Base-by-base conservation (phyloP, 2,113 vertebrate genomes). In the Phainopepla nitens region DNA sequence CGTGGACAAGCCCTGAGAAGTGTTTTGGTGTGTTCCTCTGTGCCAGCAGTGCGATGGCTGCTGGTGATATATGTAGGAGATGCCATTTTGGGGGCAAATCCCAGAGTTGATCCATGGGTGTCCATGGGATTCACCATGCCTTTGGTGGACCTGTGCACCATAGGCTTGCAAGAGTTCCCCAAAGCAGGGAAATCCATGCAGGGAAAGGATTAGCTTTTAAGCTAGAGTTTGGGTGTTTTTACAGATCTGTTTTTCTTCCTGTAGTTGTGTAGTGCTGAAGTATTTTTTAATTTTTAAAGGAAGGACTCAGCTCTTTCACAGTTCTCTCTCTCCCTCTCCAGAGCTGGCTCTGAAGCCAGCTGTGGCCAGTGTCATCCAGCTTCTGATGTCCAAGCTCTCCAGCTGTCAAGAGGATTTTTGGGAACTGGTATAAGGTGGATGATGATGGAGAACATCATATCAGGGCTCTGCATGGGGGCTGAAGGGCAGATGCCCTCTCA, bases 221-320 rank as follows among this genome's bases (percentile, higher is more conserved):
- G 47, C 29, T 82, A 53, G 64, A 86, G 51, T 92, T 86, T 90
- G 72, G 44, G 35, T 95, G 82, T 83, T 96, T 96, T 92, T 83
- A 93, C 41, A 86, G 76, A 79, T 76, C 33, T 85, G 42, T 87
- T 94, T 97, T 94, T 71, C 61, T 93, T 96, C 96, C 88, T 78
- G 69, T 90, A 94, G 88, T 90, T 23, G 19, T 1, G 7, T 83
- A 92, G 80, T 93, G 88, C 61, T 90, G 68, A 94, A 82, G 11
- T 35, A 68, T 72, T 69, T 92, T 95, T 90, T 86, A 9, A 8
- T 80, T 96, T 93, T 83, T 78, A 77, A 95, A 93, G 86, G 94
- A 96, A 91, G 86, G 84, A 91, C 56, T 93, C 39, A 25, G 66
- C 79, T 94, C 86, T 94, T 94, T 90, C 80, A 92, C 57, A 61